phyloP scores from a whole-genome alignment of 2,797 vertebrate genomes.

The Mionectes olivaceus region DNA sequence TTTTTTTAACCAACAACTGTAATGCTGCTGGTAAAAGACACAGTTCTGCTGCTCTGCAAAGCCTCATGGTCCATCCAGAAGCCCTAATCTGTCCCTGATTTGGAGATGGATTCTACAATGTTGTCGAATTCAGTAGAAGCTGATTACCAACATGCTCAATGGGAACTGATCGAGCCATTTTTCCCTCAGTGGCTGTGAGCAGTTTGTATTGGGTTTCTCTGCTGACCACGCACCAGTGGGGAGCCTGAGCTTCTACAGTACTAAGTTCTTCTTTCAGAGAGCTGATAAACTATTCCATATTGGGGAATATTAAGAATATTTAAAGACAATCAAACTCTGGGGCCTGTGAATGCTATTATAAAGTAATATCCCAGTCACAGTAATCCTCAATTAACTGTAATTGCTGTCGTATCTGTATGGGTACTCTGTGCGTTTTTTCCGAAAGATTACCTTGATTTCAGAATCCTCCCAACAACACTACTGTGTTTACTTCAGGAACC shows the following conservation, averaged over 20 bases:
- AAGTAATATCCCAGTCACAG: constrained; percentile 4
- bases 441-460: constrained; percentile 29
- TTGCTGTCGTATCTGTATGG: not conserved
- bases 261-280: not conserved
- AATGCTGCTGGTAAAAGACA: not conserved
- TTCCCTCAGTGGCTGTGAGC: not conserved
- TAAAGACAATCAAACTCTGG: not conserved
- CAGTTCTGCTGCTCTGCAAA: not conserved
- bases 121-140: not conserved
- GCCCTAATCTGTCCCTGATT: not conserved
- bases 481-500: not conserved
- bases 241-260: not conserved
- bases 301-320: not conserved
- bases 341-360: not conserved
- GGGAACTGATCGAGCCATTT: not conserved
- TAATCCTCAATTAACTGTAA: constrained; percentile 16
- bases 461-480: constrained; percentile 4
- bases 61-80: not conserved
- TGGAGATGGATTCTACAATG: not conserved
- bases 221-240: not conserved
- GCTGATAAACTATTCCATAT: not conserved
- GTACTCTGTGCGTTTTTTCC: not conserved
- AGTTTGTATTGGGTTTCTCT: not conserved
- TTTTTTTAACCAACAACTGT: not conserved
- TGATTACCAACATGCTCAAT: not conserved